Conservation (phyloP, 2,797 vertebrate species). For the Halcyon chelicuti region DNA sequence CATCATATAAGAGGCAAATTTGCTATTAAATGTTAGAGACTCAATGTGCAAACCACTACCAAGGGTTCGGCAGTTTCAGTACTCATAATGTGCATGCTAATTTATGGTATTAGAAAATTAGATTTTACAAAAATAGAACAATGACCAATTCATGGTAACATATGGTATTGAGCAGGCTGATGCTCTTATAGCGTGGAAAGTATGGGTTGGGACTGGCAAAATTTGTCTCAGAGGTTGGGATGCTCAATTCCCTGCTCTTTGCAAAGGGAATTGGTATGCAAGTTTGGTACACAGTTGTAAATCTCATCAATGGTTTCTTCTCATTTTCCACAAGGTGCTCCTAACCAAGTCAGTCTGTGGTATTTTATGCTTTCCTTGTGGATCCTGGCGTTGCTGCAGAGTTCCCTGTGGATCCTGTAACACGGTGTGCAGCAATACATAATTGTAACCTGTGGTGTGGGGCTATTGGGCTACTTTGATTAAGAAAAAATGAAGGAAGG, state of each 20-base stretch:
- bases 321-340: conserved; percentile 52
- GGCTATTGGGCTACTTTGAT: background rate
- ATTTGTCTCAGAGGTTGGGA: conserved; percentile 15
- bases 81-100: background rate
- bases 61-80: background rate
- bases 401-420: background rate
- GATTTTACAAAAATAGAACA: background rate
- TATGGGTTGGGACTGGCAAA: background rate
- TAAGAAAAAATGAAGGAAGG: background rate
- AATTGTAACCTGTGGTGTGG: background rate
- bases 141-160: background rate
- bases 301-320: conserved; percentile 38
- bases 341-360: conserved; percentile 14
- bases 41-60: background rate
- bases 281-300: conserved; percentile 41
- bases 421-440: background rate
- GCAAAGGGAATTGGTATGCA: conserved; percentile 1
- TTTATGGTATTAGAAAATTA: background rate
- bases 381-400: background rate
- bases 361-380: conserved; percentile 42
- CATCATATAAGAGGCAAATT: background rate
- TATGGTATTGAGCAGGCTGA: background rate
- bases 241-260: conserved; percentile 30
- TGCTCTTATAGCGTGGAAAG: conserved; percentile 20
- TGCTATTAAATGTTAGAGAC: background rate